A percentile compares a stretch with the other conserved stretches of the same genome.
Conservation (phyloP, 2,888 invertebrate genomes). For the Papilio elwesi region DNA sequence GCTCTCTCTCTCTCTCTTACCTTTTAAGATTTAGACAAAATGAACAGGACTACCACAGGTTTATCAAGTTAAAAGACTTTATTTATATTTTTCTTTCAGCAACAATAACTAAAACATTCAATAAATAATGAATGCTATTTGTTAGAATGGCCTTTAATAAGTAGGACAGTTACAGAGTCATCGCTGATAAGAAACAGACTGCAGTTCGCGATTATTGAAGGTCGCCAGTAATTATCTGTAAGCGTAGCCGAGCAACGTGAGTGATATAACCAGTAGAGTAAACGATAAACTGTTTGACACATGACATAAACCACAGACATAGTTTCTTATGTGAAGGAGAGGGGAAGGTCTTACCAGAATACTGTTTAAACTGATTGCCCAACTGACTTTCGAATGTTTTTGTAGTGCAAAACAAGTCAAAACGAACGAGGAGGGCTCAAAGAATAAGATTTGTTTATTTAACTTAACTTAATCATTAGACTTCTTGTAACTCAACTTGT, state of each 20-base stretch:
- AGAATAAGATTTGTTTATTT: too few species aligned
- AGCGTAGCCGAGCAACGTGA: neutral
- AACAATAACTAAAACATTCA: neutral
- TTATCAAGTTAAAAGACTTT: too few species aligned
- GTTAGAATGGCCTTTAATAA: conserved; percentile 13
- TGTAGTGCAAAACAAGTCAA: too few species aligned
- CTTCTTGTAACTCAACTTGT: too few species aligned
- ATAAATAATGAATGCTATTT: neutral
- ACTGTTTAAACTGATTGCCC: too few species aligned
- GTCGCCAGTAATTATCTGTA: neutral
- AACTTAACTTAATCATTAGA: too few species aligned
- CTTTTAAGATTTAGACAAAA: too few species aligned
- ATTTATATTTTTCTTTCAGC: too few species aligned
- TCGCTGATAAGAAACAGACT: conserved; percentile 16
- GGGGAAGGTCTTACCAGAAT: too few species aligned
- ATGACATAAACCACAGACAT: neutral
- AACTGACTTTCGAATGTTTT: neutral
- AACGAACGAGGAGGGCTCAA: too few species aligned
- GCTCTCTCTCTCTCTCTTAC: too few species aligned
- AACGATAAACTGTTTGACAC: neutral
- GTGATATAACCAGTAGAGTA: neutral
- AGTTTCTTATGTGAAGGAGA: conserved; percentile 50
- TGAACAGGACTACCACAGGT: too few species aligned
- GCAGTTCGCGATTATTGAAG: conserved; percentile 22
- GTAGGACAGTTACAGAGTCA: conserved; percentile 19